These are phyloP conservation scores for Eucidaris tribuloides DNA, from an alignment of 35 echinoderm and acorn worm genomes.

Conservation along the genomic window DNA sequence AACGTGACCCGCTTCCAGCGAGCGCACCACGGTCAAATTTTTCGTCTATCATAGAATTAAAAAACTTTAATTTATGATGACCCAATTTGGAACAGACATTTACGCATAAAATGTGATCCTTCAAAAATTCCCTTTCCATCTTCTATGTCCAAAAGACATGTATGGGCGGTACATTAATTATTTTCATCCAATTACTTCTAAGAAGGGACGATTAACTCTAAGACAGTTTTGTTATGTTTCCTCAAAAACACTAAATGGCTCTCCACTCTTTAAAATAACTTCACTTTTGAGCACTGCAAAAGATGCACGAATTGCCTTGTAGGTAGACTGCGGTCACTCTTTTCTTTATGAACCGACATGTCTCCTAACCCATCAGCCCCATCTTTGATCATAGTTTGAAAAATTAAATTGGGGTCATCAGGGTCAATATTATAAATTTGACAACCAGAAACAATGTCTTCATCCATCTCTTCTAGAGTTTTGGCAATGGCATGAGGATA, in stretches of 20 bases:
- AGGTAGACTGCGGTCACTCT: background rate
- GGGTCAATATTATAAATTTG: slow-evolving; percentile 1
- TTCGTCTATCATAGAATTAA: slow-evolving; percentile 52
- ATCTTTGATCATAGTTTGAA: slow-evolving; percentile 23
- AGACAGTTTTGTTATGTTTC: background rate
- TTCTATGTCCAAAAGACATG: background rate
- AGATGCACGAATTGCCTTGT: slow-evolving; percentile 39
- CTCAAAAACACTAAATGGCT: background rate
- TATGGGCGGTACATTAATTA: background rate
- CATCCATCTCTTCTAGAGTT: slow-evolving; percentile 42
- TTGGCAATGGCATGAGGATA: slow-evolving; percentile 53
- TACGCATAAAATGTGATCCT: background rate
- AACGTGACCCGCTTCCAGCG: slow-evolving; percentile 29
- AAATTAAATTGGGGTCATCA: background rate
- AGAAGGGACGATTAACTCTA: background rate
- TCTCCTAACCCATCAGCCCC: slow-evolving; percentile 50
- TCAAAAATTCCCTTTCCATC: slow-evolving; percentile 9
- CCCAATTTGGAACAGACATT: background rate
- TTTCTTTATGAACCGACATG: background rate
- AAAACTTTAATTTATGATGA: background rate
- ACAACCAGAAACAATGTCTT: background rate
- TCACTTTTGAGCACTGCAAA: slow-evolving; percentile 14
- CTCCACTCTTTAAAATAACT: background rate
- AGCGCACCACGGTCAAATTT: slow-evolving; percentile 43
- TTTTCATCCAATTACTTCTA: slow-evolving; percentile 51